Evolutionary conservation across 2,113 vertebrate species (phyloP), one percentile per base, ranked within the genome.

Genomic region (Syngnathus floridae): DNA sequence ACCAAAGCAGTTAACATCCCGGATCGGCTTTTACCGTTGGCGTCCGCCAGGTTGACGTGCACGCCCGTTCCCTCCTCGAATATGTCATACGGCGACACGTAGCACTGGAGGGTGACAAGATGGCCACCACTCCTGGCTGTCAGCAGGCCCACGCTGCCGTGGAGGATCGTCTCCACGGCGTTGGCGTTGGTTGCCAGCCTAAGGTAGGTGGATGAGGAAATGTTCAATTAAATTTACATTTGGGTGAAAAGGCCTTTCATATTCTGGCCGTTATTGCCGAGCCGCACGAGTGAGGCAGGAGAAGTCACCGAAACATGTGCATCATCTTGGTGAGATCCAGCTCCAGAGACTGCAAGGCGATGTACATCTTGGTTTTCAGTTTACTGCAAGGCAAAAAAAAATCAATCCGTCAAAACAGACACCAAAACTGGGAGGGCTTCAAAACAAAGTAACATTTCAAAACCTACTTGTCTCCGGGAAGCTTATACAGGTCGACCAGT

Each of bases 291-390:
- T 6, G 3, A 46, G 11, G 7, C 3, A 14, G 37, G 11, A 26
- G 4, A 70, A 62, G 61, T 72, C 84, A 98, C 97, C 95, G 95
- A 70, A 97, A 98, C 95, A 98, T 97, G 76, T 94, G 92, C 70
- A 97, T 95, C 97, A 98, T 99, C 90, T 98, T 98, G 38, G 94
- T 94, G 62, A 99, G 93, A 85, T 99, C 96, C 76, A 98, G 82
- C 86, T 99, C 97, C 82, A 98, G 85, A 66, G 95, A 98, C 56
- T 99, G 97, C 65, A 99, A 93, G 48, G 97, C 95, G 72, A 98
- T 90, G 73, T 97, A 99, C 95, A 98, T 97, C 88, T 99, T 99
- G 40, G 95, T 99, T 90, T 99, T 98, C 61, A 97, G 87, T 90
- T 99, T 98, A 90, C 96, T 99, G 71, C 36, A 76, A 74, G 17